Conservation (phyloP, 2,113 vertebrate species). For the Apeltes quadracus region DNA sequence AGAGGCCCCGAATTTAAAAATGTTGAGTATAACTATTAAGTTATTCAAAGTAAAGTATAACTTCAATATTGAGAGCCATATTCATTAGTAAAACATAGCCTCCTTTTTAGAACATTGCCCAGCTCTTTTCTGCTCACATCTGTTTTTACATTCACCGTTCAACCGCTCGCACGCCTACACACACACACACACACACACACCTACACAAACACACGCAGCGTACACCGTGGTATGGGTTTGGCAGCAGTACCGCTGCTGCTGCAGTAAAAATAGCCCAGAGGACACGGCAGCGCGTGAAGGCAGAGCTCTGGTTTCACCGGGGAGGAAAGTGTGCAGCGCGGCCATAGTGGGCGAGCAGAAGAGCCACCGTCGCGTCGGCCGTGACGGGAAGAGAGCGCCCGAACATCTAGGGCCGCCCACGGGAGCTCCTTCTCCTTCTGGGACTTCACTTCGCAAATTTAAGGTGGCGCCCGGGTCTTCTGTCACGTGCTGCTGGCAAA, state of each 20-base stretch:
- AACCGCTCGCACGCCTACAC: constrained; percentile 3
- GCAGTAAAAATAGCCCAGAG: constrained; percentile 79
- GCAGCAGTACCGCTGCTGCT: constrained; percentile 58
- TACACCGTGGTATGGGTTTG: constrained; percentile 62
- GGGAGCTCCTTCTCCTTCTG: too few relatives aligned
- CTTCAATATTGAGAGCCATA: neutral
- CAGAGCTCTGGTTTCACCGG: constrained; percentile 78
- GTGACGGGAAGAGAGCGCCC: too few relatives aligned
- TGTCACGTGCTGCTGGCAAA: too few relatives aligned
- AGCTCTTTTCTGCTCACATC: neutral
- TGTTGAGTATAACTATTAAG: neutral
- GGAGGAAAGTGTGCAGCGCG: constrained; percentile 63
- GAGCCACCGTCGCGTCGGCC: too few relatives aligned
- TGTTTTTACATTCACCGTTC: constrained; percentile 16
- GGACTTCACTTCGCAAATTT: too few relatives aligned
- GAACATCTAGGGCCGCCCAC: too few relatives aligned
- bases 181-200: constrained; percentile 22
- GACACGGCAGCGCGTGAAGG: constrained; percentile 69
- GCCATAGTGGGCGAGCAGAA: constrained; percentile 48
- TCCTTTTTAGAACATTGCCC: neutral
- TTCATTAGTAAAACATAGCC: neutral
- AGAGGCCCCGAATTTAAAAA: neutral
- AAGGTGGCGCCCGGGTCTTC: too few relatives aligned
- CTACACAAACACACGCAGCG: constrained; percentile 31
- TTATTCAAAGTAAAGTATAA: neutral